phyloP scores from a whole-genome alignment of 2,797 vertebrate genomes.

The Apogon hyalosoma region DNA sequence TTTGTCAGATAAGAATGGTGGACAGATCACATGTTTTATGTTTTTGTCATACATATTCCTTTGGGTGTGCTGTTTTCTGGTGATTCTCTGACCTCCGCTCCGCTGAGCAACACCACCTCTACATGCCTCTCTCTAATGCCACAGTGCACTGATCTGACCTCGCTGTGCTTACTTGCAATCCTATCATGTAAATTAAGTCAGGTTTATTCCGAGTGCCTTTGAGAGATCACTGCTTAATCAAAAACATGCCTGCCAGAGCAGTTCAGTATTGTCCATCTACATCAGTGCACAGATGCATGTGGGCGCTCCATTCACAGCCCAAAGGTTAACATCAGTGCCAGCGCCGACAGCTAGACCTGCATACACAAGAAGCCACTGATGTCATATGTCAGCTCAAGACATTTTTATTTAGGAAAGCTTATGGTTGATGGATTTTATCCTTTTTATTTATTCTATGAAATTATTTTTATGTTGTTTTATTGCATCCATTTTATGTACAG shows the following conservation, averaged over 20 bases:
- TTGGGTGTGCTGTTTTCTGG: slow-evolving; percentile 22
- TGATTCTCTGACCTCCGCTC: slow-evolving; percentile 1
- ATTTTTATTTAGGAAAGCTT: too few species aligned
- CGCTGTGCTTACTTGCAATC: slow-evolving; percentile 56
- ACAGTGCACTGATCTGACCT: slow-evolving; percentile 46
- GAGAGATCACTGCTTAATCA: slow-evolving; percentile 69
- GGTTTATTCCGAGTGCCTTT: slow-evolving; percentile 40
- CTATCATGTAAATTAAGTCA: slow-evolving; percentile 71
- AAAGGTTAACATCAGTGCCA: slow-evolving; percentile 67
- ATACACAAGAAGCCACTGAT: slow-evolving; percentile 35
- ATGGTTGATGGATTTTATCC: too few species aligned
- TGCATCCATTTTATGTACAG: too few species aligned
- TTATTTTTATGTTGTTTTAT: too few species aligned
- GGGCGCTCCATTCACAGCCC: slow-evolving; percentile 51
- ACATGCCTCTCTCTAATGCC: slow-evolving; percentile 42
- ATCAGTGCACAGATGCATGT: slow-evolving; percentile 26
- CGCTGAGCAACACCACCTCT: slow-evolving; percentile 18
- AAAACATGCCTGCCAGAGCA: slow-evolving; percentile 58
- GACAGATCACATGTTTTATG: slow-evolving; percentile 19
- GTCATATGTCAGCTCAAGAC: too few species aligned
- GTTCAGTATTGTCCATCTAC: slow-evolving; percentile 54
- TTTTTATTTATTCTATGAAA: too few species aligned
- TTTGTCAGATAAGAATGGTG: slow-evolving; percentile 41
- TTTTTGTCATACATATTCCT: slow-evolving; percentile 37
- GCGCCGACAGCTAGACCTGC: slow-evolving; percentile 30